These are phyloP conservation scores for Gallinago jamesoni DNA, from an alignment of 2,113 vertebrate species.

Conservation along the genomic window DNA sequence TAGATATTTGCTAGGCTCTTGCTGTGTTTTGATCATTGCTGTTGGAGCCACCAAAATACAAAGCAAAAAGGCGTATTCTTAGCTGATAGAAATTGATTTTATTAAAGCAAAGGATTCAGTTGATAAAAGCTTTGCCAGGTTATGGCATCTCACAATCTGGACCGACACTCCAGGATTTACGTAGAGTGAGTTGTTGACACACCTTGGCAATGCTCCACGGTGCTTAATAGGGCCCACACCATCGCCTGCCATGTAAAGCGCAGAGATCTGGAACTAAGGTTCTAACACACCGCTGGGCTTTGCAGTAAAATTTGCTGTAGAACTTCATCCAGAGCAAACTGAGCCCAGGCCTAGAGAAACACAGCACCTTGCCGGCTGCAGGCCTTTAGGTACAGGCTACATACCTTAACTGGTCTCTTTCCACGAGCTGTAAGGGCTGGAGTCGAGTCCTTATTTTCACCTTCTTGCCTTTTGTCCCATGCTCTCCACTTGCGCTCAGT, in stretches of 20 bases:
- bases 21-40: not conserved
- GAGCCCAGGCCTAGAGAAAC: not conserved
- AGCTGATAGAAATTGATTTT: not conserved
- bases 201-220: fast-evolving
- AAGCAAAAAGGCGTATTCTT: not conserved
- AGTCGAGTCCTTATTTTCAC: not conserved
- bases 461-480: not conserved
- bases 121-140: not conserved
- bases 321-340: not conserved
- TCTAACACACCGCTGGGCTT: not conserved
- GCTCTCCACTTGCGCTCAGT: not conserved
- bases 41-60: not conserved
- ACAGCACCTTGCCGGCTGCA: not conserved
- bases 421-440: not conserved
- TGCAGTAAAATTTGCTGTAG: not conserved
- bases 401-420: not conserved
- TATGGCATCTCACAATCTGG: not conserved
- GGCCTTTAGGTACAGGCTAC: not conserved
- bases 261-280: not conserved
- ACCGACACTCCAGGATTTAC: not conserved
- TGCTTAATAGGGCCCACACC: fast-evolving
- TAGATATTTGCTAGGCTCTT: not conserved
- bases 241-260: fast-evolving
- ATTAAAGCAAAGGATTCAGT: not conserved
- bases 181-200: not conserved